phyloP scores from a whole-genome alignment of 1,140 invertebrate genomes.

The Trichonephila clavipes region DNA sequence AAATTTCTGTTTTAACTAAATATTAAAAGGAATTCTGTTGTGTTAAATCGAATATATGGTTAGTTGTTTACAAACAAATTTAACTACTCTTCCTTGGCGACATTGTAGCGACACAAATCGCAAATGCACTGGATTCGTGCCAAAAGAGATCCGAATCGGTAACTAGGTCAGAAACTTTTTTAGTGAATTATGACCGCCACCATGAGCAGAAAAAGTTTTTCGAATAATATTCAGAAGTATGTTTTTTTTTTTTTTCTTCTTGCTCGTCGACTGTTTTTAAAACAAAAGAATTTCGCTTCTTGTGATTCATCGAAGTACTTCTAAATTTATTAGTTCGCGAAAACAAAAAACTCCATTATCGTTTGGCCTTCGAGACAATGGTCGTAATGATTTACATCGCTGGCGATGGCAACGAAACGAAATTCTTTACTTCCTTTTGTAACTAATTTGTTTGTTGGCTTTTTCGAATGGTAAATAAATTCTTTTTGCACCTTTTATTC shows the following conservation, averaged over 20 bases:
- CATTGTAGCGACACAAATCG: neutral
- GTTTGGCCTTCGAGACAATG: conserved; percentile 2
- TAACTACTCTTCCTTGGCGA: neutral
- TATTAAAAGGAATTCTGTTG: no score
- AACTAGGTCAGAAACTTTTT: conserved; percentile 31
- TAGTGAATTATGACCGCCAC: neutral
- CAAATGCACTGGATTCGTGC: conserved; percentile 8
- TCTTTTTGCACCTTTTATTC: neutral
- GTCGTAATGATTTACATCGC: conserved; percentile 4
- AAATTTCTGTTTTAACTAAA: no score
- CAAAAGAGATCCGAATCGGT: neutral
- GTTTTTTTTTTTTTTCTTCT: neutral
- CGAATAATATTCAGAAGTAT: neutral
- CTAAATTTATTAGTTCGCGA: conserved; percentile 18
- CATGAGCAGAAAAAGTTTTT: neutral
- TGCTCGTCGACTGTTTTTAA: neutral
- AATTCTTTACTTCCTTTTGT: neutral
- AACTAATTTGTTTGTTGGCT: neutral
- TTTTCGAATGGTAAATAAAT: neutral
- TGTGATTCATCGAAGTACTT: neutral
- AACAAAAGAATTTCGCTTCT: conserved; percentile 14
- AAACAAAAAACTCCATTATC: conserved; percentile 12
- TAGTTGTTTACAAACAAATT: neutral
- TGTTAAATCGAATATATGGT: no score
- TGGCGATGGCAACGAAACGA: neutral